Evolutionary conservation across 2,888 invertebrate genomes (phyloP), one percentile per base, ranked within the genome.

Genomic region (Noctua fimbriata): DNA sequence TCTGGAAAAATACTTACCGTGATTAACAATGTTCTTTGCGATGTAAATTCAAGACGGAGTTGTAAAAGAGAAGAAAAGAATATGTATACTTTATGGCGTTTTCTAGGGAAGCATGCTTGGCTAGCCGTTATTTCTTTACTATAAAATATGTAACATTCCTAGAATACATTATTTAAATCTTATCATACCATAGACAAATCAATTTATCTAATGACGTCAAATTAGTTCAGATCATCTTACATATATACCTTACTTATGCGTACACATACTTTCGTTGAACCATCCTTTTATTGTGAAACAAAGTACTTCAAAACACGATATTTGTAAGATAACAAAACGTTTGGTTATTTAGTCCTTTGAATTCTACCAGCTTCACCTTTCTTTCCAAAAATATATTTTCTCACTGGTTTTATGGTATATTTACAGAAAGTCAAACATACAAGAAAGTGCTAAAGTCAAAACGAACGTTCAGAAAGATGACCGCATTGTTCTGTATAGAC

Each of bases 361-460:
- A 58, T 58, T 58, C 12, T 58, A n/a, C 4, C 24, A n/a, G n/a
- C 52, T 24, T 24, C 52, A 9, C 2, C 21, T 52, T 21, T 52
- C 21, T 52, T 52, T 24, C 52, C 52, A 52, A 21, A 52, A 52
- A 52, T 52, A 21, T 55, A n/a, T 24, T 69, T 6, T 71, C 12
- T 5, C n/a, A n/a, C n/a, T 6, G 7, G 36, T 18, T 52, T 9
- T 28, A 32, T 52, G 55, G 12, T 58, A 24, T 24, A 10, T 12
- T 78, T 63, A 52, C 66, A 80, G 79, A 41, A 41, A 80, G 73
- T 67, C 79, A 81, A 32, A 28, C 2, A 2, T 73, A 6, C 32
- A 81, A 80, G 60, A 73, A 73, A 44, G 32, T 81, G 16, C 41
- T 69, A 1, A 67, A 52, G 16, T 18, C 49, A 16, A 81, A 73